Evolutionary conservation across 2,113 vertebrate species (phyloP).

Genomic region (Podarcis muralis): DNA sequence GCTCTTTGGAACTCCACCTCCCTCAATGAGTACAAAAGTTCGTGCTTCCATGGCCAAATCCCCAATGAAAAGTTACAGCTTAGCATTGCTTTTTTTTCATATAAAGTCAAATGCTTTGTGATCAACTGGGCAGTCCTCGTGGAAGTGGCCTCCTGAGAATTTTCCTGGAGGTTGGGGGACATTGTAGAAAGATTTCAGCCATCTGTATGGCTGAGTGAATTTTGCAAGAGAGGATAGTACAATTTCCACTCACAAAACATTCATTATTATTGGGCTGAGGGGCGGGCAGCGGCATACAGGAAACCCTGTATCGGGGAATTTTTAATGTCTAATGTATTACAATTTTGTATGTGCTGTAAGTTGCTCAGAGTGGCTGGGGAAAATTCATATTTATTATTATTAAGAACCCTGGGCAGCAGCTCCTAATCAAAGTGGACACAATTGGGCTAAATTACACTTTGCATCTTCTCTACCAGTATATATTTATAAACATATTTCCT

Average conservation of each 20-base stretch:
- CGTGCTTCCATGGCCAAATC: neutral
- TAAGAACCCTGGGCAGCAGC: too few relatives aligned
- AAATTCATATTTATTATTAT: too few relatives aligned
- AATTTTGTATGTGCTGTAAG: too few relatives aligned
- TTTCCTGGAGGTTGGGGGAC: too few relatives aligned
- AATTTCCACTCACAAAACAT: neutral
- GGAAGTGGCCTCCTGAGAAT: neutral
- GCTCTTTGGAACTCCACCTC: neutral
- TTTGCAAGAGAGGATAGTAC: neutral
- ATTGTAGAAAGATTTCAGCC: neutral
- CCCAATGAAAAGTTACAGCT: neutral
- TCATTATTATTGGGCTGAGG: neutral
- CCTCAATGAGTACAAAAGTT: neutral
- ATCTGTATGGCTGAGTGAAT: neutral
- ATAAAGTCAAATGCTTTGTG: neutral
- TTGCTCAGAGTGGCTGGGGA: too few relatives aligned
- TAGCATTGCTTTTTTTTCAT: neutral
- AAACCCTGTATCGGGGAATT: too few relatives aligned
- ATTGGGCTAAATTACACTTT: too few relatives aligned
- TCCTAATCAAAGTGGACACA: too few relatives aligned
- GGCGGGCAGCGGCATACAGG: too few relatives aligned
- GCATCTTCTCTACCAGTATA: too few relatives aligned
- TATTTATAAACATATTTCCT: too few relatives aligned
- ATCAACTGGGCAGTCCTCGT: neutral
- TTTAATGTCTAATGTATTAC: too few relatives aligned